A percentile compares a stretch with the other conserved stretches of the same genome.
Evolutionary conservation across 2,888 invertebrate species (phyloP).

Genomic region (Diloba caeruleocephala): DNA sequence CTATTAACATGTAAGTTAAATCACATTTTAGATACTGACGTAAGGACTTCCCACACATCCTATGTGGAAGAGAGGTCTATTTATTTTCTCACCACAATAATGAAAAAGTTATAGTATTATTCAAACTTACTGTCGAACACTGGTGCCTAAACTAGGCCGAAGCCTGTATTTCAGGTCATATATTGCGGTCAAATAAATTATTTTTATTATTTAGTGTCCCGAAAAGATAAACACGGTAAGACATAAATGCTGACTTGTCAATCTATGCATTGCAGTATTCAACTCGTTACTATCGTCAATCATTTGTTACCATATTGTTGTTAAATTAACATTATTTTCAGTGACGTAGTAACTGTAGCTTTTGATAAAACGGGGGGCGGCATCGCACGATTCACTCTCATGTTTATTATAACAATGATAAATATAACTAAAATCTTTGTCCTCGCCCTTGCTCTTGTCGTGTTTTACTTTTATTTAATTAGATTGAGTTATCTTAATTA

Average conservation of each 20-base stretch:
- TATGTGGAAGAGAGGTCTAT: too few relatives aligned
- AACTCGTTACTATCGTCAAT: conserved; percentile 3
- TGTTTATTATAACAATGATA: conserved; percentile 8
- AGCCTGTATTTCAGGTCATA: too few relatives aligned
- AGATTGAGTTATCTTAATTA: conserved; percentile 46
- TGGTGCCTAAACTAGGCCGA: too few relatives aligned
- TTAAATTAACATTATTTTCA: conserved; percentile 13
- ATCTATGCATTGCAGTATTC: conserved; percentile 18
- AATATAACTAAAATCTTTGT: conserved; percentile 3
- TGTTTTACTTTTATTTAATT: conserved; percentile 29
- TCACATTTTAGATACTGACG: too few relatives aligned
- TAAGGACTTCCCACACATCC: too few relatives aligned
- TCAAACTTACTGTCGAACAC: too few relatives aligned
- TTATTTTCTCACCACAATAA: too few relatives aligned
- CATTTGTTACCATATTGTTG: conserved; percentile 22
- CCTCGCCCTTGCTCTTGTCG: conserved; percentile 27
- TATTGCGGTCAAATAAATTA: too few relatives aligned
- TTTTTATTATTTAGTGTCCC: too few relatives aligned
- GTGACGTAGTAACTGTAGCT: conserved; percentile 15
- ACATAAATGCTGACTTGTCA: conserved; percentile 19
- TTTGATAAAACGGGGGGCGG: conserved; percentile 45
- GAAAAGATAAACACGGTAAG: conserved; percentile 34
- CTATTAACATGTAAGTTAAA: too few relatives aligned
- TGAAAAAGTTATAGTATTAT: too few relatives aligned
- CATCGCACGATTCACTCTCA: conserved; percentile 23